Evolutionary conservation across 2,888 invertebrate genomes (phyloP).

Genomic region (Myopa tessellatipennis): DNA sequence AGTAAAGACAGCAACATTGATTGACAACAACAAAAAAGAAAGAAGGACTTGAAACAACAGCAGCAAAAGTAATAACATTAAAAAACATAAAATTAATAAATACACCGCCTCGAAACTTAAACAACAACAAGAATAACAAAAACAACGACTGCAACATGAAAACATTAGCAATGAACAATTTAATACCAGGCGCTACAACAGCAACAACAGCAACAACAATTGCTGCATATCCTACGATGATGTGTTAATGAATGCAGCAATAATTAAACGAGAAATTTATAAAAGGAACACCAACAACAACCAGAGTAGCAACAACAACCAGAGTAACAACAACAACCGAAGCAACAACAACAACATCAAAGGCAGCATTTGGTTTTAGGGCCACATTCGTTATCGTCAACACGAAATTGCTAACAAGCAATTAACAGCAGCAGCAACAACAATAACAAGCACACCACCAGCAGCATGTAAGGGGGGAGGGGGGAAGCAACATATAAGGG

Average conservation of each 20-base stretch:
- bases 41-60: not conserved
- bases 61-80: not conserved
- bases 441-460: not conserved
- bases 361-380: not conserved
- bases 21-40: not conserved
- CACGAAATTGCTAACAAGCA: conserved; percentile 9
- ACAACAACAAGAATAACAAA: not conserved
- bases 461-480: not conserved
- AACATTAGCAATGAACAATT: no score
- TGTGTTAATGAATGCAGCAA: conserved; percentile 20
- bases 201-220: not conserved
- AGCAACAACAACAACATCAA: not conserved
- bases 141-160: not conserved
- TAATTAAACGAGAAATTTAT: not conserved
- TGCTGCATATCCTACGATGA: not conserved
- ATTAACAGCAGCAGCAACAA: conserved; percentile 11
- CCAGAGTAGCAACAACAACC: not conserved
- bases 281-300: not conserved
- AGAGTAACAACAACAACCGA: not conserved
- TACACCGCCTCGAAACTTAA: not conserved
- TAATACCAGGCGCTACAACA: not conserved
- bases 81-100: not conserved
- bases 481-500: not conserved
- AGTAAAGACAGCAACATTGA: not conserved
- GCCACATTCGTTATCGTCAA: not conserved